These are phyloP conservation scores for Phyllotis vaccarum DNA, from an alignment of 2,797 vertebrate genomes.

Conservation along the genomic window DNA sequence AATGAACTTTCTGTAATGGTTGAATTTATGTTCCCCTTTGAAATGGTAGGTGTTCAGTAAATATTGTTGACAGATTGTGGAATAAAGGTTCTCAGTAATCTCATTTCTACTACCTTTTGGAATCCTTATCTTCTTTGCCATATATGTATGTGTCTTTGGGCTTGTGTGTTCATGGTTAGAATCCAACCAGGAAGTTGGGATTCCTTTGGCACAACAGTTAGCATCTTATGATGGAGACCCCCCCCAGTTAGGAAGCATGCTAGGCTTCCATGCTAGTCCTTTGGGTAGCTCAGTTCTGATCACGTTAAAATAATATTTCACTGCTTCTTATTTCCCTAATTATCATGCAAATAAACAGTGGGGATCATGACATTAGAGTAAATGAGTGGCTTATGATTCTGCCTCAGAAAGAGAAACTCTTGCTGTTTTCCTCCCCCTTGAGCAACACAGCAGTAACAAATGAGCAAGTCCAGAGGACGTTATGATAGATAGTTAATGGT, in stretches of 20 bases:
- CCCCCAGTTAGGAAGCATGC: neutral
- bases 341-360: slow-evolving; percentile 89
- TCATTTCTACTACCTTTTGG: neutral
- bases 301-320: slow-evolving; percentile 83
- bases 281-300: slow-evolving; percentile 77
- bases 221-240: slow-evolving; percentile 14
- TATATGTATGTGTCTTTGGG: neutral
- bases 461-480: slow-evolving; percentile 86
- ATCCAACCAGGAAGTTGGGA: neutral
- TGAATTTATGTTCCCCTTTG: neutral
- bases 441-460: slow-evolving; percentile 87
- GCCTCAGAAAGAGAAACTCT: slow-evolving; percentile 84
- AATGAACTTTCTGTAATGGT: neutral
- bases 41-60: neutral
- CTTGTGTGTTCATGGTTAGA: neutral
- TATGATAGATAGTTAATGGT: slow-evolving; percentile 88
- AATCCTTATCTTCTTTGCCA: neutral
- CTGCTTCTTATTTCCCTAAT: slow-evolving; percentile 88
- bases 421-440: slow-evolving; percentile 84
- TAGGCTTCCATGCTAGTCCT: slow-evolving; percentile 37
- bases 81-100: neutral
- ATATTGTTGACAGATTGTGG: neutral
- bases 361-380: slow-evolving; percentile 88
- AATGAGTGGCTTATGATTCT: slow-evolving; percentile 87
- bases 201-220: neutral